Base-by-base conservation (phyloP, 2,888 invertebrate species). In the Cantharis nigra region DNA sequence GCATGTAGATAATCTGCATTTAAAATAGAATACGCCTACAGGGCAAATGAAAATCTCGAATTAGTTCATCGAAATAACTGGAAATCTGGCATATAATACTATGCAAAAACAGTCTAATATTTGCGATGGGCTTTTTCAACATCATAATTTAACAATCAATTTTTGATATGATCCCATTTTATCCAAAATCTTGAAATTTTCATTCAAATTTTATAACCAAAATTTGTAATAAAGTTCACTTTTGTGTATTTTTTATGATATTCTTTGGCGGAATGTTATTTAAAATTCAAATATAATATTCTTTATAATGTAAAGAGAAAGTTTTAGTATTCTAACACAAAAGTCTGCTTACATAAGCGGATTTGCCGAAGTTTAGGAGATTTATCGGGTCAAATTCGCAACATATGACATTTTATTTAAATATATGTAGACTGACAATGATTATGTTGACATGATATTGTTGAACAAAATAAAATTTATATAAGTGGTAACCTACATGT, bases 361-460 rank as follows among this genome's bases (percentile, higher is more conserved):
- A 74, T 74, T 74, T 74, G n/a, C 69, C 63, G 74, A 74, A 67
- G 69, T 69, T 69, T 73, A 74, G 18, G 70, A 70, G 74, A 70
- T 70, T 70, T 49, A 18, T 63, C 69, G 63, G 30, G 74, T 70
- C 72, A 63, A 67, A 65, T 74, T 63, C 69, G 70, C 69, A 69
- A 70, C 69, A 74, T 74, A 69, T 70, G 28, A 63, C 63, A 69
- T 70, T 74, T 74, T 63, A 74, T 74, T 74, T 70, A 74, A 74
- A 74, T 74, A 64, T 74, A 74, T 74, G 74, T 63, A 70, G 64
- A 74, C 23, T 26, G 65, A 67, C 20, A 67, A 67, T 67, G 26
- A 49, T 49, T 49, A 67, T 67, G 65, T 67, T 67, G 65, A 67
- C 65, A 67, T 67, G 65, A 67, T 67, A 67, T 67, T 67, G 65